Evolutionary conservation across 2,797 vertebrate genomes (phyloP).

Genomic region (Dryobates pubescens): DNA sequence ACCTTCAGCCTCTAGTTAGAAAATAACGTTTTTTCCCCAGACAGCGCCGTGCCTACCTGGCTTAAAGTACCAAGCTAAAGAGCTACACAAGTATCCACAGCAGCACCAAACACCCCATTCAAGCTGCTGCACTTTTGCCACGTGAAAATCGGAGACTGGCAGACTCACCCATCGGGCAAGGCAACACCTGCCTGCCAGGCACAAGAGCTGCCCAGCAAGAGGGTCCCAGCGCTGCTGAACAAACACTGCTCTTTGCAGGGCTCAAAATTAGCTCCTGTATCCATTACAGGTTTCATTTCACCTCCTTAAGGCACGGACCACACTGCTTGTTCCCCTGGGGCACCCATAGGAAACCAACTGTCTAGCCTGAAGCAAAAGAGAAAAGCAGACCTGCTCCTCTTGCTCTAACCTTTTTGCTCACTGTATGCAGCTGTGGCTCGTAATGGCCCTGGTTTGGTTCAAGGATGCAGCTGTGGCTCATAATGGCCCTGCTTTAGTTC

Average conservation of each 20-base stretch:
- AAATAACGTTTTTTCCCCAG: background rate
- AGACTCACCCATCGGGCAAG: background rate
- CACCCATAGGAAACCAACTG: rapidly evolving
- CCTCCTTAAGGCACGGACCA: background rate
- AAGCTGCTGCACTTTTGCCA: background rate
- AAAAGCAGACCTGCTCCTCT: rapidly evolving
- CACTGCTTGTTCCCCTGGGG: rapidly evolving
- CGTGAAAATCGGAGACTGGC: background rate
- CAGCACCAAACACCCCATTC: background rate
- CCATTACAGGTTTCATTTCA: background rate
- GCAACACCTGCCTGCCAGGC: background rate
- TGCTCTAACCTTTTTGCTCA: background rate
- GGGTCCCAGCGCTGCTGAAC: background rate
- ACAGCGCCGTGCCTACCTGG: background rate
- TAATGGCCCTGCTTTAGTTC: background rate
- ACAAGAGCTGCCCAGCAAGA: background rate
- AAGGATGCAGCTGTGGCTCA: background rate
- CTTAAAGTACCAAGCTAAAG: background rate
- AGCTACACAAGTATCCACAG: background rate
- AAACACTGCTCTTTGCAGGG: background rate
- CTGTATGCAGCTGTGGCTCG: background rate
- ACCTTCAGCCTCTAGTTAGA: background rate
- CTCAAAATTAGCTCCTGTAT: background rate
- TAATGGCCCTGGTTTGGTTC: background rate
- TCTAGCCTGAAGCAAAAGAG: background rate